Evolutionary conservation across 2,113 vertebrate species (phyloP).

Genomic region (Pedionomus torquatus): DNA sequence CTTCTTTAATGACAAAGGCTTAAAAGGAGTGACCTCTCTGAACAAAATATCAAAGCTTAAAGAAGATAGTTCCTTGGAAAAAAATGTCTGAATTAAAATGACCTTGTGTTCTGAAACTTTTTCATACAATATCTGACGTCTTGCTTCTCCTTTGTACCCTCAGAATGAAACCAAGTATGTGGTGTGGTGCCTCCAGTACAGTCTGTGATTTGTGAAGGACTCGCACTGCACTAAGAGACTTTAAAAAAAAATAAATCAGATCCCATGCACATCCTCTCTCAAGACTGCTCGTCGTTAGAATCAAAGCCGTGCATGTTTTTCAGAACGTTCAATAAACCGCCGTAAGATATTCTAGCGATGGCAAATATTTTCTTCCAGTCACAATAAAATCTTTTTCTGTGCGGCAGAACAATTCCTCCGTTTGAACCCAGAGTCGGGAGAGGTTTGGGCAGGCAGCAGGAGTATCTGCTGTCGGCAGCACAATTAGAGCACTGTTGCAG

Average conservation of each 20-base stretch:
- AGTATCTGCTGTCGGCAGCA: constrained; percentile 1
- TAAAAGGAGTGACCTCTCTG: constrained; percentile 79
- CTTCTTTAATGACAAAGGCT: constrained; percentile 80
- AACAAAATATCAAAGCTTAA: constrained; percentile 78
- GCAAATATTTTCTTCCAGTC: not conserved
- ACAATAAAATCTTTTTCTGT: not conserved
- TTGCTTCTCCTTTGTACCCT: constrained; percentile 58
- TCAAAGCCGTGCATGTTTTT: not conserved
- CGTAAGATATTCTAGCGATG: not conserved
- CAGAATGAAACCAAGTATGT: not conserved
- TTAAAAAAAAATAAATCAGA: not conserved
- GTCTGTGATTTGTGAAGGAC: constrained; percentile 4
- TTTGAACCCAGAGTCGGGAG: not conserved
- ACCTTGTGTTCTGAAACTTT: constrained; percentile 80
- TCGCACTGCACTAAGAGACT: not conserved
- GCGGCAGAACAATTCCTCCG: not conserved
- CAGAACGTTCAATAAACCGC: not conserved
- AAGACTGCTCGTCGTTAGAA: not conserved
- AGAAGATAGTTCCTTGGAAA: constrained; percentile 70
- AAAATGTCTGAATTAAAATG: constrained; percentile 73
- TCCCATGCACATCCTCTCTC: not conserved
- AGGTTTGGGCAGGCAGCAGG: constrained; percentile 8
- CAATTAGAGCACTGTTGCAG: constrained; percentile 31
- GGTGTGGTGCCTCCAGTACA: constrained; percentile 28
- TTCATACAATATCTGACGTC: constrained; percentile 68